These are phyloP conservation scores for Brachylomia viminalis DNA, from an alignment of 2,888 invertebrate species.

Conservation along the genomic window DNA sequence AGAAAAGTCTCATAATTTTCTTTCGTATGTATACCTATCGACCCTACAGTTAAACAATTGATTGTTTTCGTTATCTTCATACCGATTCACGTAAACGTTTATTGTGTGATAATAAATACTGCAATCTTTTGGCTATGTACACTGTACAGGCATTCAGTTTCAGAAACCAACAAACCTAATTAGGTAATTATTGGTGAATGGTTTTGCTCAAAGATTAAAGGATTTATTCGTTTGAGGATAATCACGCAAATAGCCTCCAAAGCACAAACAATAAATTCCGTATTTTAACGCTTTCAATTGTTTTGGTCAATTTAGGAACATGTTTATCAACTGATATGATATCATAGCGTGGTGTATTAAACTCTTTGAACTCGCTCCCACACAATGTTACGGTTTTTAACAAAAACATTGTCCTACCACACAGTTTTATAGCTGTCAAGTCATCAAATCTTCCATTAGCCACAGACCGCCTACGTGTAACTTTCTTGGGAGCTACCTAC, in stretches of 20 bases:
- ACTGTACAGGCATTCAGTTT: background rate
- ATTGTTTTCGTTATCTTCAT: background rate
- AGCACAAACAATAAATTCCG: background rate
- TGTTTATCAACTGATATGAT: background rate
- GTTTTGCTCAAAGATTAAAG: background rate
- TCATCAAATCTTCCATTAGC: slow-evolving; percentile 8
- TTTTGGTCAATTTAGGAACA: background rate
- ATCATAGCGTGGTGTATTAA: background rate
- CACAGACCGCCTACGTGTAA: background rate
- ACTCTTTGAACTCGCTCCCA: background rate
- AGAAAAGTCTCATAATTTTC: background rate
- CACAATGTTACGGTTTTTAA: background rate
- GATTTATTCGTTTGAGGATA: background rate
- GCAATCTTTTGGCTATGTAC: background rate
- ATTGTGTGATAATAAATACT: background rate
- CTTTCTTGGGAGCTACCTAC: background rate
- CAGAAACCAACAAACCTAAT: background rate
- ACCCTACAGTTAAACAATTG: background rate
- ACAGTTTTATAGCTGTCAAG: background rate
- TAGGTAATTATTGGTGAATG: background rate
- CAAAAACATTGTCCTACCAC: background rate
- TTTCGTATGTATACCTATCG: background rate
- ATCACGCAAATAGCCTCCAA: no score
- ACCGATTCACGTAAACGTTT: background rate
- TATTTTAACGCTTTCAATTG: background rate